These are phyloP conservation scores for Serilophus lunatus DNA, from an alignment of 2,113 vertebrate species.

Conservation along the genomic window DNA sequence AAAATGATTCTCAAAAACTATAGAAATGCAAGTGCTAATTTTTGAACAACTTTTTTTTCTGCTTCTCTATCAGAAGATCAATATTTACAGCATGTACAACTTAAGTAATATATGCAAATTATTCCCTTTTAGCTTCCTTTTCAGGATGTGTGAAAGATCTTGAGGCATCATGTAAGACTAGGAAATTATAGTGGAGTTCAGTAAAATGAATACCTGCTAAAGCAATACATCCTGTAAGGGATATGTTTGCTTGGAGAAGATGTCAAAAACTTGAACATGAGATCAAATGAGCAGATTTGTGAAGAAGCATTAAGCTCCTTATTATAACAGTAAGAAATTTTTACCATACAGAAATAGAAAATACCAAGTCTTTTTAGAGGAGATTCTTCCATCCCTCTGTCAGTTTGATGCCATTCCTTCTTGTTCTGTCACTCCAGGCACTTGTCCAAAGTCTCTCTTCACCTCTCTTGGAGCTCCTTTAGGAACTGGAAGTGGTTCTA, in stretches of 20 bases:
- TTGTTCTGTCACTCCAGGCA: neutral
- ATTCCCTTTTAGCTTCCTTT: constrained; percentile 57
- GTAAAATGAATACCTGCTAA: constrained; percentile 65
- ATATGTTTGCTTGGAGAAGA: neutral
- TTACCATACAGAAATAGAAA: neutral
- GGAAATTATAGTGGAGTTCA: constrained; percentile 65
- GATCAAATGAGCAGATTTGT: neutral
- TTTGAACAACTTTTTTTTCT: neutral
- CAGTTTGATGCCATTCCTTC: neutral
- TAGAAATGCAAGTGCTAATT: neutral
- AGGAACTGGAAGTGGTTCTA: neutral
- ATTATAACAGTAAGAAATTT: neutral
- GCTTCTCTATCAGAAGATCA: neutral
- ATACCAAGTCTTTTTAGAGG: neutral
- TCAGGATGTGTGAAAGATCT: constrained; percentile 33
- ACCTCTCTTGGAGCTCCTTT: neutral
- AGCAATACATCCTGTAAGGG: neutral
- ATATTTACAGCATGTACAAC: constrained; percentile 46
- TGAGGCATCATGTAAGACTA: constrained; percentile 30
- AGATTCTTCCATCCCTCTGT: neutral
- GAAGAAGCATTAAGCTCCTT: neutral
- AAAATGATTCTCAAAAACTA: neutral
- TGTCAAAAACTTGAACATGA: constrained; percentile 18
- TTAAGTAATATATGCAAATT: constrained; percentile 68
- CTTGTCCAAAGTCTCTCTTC: neutral